Base-by-base conservation (phyloP, 2,888 invertebrate genomes). In the Dendrolimus houi region DNA sequence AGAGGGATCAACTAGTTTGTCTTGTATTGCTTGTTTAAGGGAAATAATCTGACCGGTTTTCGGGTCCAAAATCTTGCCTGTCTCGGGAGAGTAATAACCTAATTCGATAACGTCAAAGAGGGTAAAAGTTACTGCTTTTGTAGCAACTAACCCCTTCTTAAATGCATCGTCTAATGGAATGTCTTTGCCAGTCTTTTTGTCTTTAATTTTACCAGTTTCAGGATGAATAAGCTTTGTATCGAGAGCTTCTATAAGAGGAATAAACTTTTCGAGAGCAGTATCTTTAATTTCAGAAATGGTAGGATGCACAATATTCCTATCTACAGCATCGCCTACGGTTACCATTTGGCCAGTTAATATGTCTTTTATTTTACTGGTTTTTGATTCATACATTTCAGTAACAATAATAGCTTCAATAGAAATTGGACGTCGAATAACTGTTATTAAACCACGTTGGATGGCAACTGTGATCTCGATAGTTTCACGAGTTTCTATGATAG, bases 251-350 rank as follows among this genome's bases (percentile, higher is more conserved):
- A 93, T 93, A 55, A 98, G 87, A 7, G 95, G 92, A 1, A 97
- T 81, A 64, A 94, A 94, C 64, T 93, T 92, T 57, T 95, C 94
- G 55, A 93, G 92, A 68, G 93, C 92, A 0, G 95, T 94, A 75
- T 97, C 96, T 76, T 95, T 95, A 64, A 97, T 94, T 80, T 95
- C 93, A 7, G 96, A 95, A 65, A 96, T 95, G 61, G 94, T 94
- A 1, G 96, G 94, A 81, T 97, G 96, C 41, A 98, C 92, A 62
- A 97, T 93, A 67, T 95, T 95, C 70, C 95, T 92, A 64, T 94
- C 93, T 55, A 97, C 93, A 2, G 96, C 95, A 72, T 96, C 96
- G 56, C 93, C 92, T 17, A 98, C 91, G 65, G 94, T 92, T 1
- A 97, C 90, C 64, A 93, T 85, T 78, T 95, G 94, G 69, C 94